Percentiles rank a stretch among this genome's conserved stretches.
These are phyloP conservation scores for Falco biarmicus DNA, from an alignment of 2,797 vertebrate genomes.

Conservation along the genomic window DNA sequence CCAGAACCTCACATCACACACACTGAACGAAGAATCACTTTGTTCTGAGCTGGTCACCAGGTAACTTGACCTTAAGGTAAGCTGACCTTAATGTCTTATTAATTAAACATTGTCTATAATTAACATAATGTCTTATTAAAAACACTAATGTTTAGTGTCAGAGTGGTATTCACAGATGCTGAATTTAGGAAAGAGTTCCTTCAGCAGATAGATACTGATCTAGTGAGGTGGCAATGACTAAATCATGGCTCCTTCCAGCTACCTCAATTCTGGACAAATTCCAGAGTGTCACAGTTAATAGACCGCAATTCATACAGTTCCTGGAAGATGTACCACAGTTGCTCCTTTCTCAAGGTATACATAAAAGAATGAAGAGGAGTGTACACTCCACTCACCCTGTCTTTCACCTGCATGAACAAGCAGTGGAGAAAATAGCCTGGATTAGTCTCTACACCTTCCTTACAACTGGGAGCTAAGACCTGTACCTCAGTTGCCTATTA, in stretches of 20 bases:
- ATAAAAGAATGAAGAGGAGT: not conserved
- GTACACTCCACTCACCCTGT: not conserved
- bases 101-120: too few relatives aligned
- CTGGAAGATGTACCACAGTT: not conserved
- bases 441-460: not conserved
- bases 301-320: not conserved
- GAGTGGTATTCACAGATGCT: not conserved
- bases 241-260: not conserved
- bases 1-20: not conserved
- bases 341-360: not conserved
- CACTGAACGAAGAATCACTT: not conserved
- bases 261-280: not conserved
- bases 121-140: too few relatives aligned
- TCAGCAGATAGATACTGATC: not conserved
- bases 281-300: not conserved
- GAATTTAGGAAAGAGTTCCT: not conserved
- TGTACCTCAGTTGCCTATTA: not conserved
- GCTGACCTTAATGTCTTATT: not conserved
- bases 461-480: not conserved
- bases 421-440: not conserved
- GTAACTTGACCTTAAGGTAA: not conserved
- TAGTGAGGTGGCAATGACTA: not conserved
- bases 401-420: not conserved
- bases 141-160: not conserved
- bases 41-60: not conserved